phyloP scores from a whole-genome alignment of 2,797 vertebrate species.

The Delichon dasypus region DNA sequence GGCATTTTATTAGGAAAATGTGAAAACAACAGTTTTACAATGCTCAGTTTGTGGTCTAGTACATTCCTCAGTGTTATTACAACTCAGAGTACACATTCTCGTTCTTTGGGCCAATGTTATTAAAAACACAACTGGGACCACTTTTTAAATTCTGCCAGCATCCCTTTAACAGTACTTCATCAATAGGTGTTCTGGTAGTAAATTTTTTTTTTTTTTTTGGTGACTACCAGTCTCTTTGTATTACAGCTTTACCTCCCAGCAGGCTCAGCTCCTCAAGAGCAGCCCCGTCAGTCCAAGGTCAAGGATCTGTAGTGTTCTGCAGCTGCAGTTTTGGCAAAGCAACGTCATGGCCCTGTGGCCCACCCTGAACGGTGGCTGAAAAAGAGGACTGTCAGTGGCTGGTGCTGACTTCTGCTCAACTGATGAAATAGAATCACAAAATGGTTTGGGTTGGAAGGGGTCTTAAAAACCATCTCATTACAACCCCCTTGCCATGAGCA shows the following conservation, averaged over 20 bases:
- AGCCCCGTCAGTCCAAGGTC: fast-evolving
- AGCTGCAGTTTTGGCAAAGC: not conserved
- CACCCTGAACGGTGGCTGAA: not conserved
- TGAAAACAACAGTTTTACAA: slow-evolving; percentile 66
- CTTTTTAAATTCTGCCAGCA: slow-evolving; percentile 19
- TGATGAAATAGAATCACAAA: not conserved
- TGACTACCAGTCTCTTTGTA: not conserved
- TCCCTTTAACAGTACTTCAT: slow-evolving; percentile 4
- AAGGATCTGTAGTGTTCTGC: not conserved
- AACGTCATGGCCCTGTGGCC: fast-evolving
- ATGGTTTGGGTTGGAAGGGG: not conserved
- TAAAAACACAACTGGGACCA: not conserved
- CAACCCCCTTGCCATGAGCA: fast-evolving
- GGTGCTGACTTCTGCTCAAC: not conserved
- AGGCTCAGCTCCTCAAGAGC: not conserved
- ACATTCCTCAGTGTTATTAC: slow-evolving; percentile 55
- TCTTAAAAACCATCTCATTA: not conserved
- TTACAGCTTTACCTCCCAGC: not conserved
- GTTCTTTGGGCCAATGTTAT: slow-evolving; percentile 3
- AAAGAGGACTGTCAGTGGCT: not conserved
- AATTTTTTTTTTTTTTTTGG: not conserved
- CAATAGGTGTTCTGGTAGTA: slow-evolving; percentile 21
- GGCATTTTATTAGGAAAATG: slow-evolving; percentile 69
- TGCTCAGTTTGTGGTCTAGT: slow-evolving; percentile 26
- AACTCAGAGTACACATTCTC: slow-evolving; percentile 41